phyloP scores from a whole-genome alignment of 2,113 vertebrate species.

The Cyanistes caeruleus region DNA sequence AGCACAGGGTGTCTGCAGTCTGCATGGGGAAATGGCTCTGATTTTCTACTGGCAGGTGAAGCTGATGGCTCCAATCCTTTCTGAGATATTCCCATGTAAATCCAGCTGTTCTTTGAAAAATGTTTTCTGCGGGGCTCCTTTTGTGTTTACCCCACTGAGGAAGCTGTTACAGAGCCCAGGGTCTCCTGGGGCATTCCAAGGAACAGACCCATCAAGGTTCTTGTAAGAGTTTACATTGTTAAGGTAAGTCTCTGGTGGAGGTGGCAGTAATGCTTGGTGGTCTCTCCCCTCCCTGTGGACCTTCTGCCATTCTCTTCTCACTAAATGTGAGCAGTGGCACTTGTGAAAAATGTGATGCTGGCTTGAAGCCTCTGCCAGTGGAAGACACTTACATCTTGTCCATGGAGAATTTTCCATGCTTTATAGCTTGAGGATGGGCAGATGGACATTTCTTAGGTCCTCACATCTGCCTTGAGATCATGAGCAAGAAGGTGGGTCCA shows the following conservation, averaged over 20 bases:
- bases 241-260: constrained; percentile 78
- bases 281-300: neutral
- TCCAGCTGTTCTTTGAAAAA: neutral
- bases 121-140: constrained; percentile 84
- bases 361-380: neutral
- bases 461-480: neutral
- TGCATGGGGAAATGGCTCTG: neutral
- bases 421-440: neutral
- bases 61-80: neutral
- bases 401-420: neutral
- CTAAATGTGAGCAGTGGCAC: neutral
- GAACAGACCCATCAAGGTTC: constrained; percentile 88
- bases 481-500: neutral
- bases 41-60: neutral
- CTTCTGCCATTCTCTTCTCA: neutral
- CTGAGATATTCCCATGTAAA: neutral
- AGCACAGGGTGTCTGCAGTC: neutral
- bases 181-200: constrained; percentile 85
- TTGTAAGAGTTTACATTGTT: constrained; percentile 87
- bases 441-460: neutral
- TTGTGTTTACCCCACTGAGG: constrained; percentile 84
- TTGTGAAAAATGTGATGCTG: neutral
- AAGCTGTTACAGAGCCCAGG: constrained; percentile 74
- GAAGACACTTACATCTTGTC: neutral
- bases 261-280: neutral